Conservation (phyloP, 2,113 vertebrate species). For the Lichenostomus cassidix region DNA sequence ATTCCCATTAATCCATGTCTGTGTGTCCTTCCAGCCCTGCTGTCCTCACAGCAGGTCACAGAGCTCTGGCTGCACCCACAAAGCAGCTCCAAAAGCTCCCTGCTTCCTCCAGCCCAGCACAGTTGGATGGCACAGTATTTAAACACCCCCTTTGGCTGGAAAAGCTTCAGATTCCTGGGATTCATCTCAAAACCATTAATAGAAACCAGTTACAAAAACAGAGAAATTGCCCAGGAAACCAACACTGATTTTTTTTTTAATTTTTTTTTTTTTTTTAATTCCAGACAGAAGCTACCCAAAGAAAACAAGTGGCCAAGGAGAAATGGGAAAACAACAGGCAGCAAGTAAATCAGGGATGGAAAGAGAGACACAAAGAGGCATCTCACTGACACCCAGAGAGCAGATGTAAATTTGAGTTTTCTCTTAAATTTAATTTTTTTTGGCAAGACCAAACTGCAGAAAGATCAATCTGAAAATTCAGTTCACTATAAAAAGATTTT, state of each 20-base stretch:
- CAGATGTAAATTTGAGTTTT: neutral
- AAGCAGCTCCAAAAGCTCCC: neutral
- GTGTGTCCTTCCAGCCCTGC: neutral
- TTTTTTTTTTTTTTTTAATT: neutral
- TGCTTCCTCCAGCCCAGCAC: neutral
- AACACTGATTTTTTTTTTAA: neutral
- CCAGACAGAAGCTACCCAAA: neutral
- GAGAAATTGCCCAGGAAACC: slow-evolving; percentile 54
- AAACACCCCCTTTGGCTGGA: neutral
- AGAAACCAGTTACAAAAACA: slow-evolving; percentile 65
- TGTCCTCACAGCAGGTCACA: neutral
- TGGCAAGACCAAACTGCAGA: neutral
- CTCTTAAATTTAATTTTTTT: neutral
- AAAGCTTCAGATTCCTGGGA: slow-evolving; percentile 49
- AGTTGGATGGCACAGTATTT: neutral
- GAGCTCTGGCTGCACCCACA: neutral
- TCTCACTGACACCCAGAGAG: neutral
- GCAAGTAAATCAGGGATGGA: neutral
- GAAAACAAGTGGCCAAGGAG: neutral
- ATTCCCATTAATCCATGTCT: neutral
- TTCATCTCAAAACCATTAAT: slow-evolving; percentile 56
- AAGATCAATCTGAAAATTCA: neutral
- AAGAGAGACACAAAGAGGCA: neutral
- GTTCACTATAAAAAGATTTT: neutral
- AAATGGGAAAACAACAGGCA: neutral